Percentiles rank a stretch among this genome's conserved stretches.
phyloP scores from a whole-genome alignment of 2,888 invertebrate species.

The Nephrotoma guestfalica region DNA sequence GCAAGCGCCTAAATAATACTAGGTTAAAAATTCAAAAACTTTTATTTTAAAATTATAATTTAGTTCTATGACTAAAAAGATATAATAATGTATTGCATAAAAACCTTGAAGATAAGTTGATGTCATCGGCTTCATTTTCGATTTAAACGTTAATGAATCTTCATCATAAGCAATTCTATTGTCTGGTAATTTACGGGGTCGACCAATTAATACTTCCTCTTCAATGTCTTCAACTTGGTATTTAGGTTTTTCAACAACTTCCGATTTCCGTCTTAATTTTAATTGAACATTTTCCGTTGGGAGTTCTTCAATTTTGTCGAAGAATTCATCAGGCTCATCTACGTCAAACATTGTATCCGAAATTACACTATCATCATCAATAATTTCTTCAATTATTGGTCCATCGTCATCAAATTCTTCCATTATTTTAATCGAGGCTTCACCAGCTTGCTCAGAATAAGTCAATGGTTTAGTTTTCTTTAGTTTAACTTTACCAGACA shows the following conservation, averaged over 20 bases:
- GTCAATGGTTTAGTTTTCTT: conserved; percentile 59
- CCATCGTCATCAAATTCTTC: conserved; percentile 43
- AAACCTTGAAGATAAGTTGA: conserved; percentile 53
- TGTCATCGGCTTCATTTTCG: conserved; percentile 52
- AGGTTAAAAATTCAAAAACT: background rate
- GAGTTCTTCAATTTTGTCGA: conserved; percentile 39
- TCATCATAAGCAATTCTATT: conserved; percentile 42
- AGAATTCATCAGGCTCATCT: conserved; percentile 35
- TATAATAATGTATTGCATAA: conserved; percentile 18
- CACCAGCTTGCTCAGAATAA: conserved; percentile 61
- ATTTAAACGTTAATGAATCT: conserved; percentile 52
- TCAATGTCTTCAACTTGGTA: conserved; percentile 42
- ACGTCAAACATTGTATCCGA: conserved; percentile 39
- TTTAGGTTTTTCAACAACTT: conserved; percentile 27
- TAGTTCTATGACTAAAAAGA: background rate
- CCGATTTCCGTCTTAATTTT: conserved; percentile 32
- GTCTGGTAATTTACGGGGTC: conserved; percentile 31
- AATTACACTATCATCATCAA: conserved; percentile 40
- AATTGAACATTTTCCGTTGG: conserved; percentile 34
- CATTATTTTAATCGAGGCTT: conserved; percentile 55
- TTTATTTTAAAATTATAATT: background rate
- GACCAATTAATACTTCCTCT: conserved; percentile 39
- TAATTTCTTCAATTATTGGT: conserved; percentile 45
- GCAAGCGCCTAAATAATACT: background rate
- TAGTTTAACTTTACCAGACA: conserved; percentile 68